These are phyloP conservation scores for Melanocharis versteri DNA, from an alignment of 2,113 vertebrate genomes.

Conservation along the genomic window DNA sequence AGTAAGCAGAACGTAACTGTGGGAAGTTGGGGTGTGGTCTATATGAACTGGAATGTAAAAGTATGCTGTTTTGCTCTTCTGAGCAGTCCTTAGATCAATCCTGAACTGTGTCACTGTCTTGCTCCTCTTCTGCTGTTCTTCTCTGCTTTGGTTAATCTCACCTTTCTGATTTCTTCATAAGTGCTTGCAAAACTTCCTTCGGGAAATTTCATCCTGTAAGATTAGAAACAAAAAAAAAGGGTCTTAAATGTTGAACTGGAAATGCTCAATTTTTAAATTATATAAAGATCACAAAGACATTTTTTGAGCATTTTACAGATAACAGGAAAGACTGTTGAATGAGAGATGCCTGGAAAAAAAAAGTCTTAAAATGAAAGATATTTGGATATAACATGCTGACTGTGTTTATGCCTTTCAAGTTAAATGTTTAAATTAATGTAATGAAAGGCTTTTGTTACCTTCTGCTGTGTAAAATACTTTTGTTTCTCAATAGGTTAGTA, in stretches of 20 bases:
- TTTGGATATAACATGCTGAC: not conserved
- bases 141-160: not conserved
- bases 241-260: not conserved
- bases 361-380: not conserved
- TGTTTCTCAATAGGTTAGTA: constrained; percentile 75
- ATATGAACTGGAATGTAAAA: not conserved
- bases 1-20: not conserved
- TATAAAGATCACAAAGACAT: not conserved
- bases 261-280: not conserved
- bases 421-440: not conserved
- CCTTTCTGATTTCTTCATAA: not conserved
- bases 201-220: not conserved
- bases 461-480: not conserved
- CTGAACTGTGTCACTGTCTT: not conserved
- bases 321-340: not conserved
- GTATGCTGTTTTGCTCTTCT: not conserved
- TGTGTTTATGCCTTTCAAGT: not conserved
- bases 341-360: not conserved
- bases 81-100: not conserved
- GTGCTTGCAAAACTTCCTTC: not conserved
- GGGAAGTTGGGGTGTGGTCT: not conserved
- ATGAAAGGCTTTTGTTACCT: not conserved
- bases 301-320: not conserved
- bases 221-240: not conserved
- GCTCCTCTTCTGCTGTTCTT: not conserved